Evolutionary conservation across 1,140 invertebrate species (phyloP).

Genomic region (Stegodyphus mimosarum): DNA sequence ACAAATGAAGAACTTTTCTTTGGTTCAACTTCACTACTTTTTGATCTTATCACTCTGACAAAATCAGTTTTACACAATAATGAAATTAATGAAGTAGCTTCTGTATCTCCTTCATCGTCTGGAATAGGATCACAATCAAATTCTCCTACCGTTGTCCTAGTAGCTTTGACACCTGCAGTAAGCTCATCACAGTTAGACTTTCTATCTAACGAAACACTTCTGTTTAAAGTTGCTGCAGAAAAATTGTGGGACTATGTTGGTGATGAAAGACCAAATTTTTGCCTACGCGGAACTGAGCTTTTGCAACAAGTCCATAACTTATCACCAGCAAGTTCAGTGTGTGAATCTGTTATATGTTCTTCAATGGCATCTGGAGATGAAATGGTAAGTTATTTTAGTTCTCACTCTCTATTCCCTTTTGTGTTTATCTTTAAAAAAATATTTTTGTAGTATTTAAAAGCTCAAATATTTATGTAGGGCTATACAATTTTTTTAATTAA

Average conservation of each 20-base stretch:
- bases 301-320: slow-evolving; percentile 79
- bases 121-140: neutral
- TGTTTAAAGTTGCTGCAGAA: slow-evolving; percentile 73
- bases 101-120: neutral
- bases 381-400: slow-evolving; percentile 48
- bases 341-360: slow-evolving; percentile 78
- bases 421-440: slow-evolving; percentile 63
- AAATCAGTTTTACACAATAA: slow-evolving; percentile 44
- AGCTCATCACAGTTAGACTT: slow-evolving; percentile 63
- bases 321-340: slow-evolving; percentile 73
- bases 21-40: slow-evolving; percentile 45
- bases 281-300: slow-evolving; percentile 76
- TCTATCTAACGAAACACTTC: slow-evolving; percentile 62
- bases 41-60: slow-evolving; percentile 60
- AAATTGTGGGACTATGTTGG: slow-evolving; percentile 78
- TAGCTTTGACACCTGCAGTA: slow-evolving; percentile 68
- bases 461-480: neutral
- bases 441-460: neutral
- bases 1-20: slow-evolving; percentile 60
- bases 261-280: slow-evolving; percentile 72
- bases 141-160: slow-evolving; percentile 64
- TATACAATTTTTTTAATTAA: neutral
- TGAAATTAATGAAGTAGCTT: slow-evolving; percentile 37
- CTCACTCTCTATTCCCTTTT: neutral
- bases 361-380: slow-evolving; percentile 68